Conservation (phyloP, 1,140 invertebrate genomes). For the Pogonus chalceus region DNA sequence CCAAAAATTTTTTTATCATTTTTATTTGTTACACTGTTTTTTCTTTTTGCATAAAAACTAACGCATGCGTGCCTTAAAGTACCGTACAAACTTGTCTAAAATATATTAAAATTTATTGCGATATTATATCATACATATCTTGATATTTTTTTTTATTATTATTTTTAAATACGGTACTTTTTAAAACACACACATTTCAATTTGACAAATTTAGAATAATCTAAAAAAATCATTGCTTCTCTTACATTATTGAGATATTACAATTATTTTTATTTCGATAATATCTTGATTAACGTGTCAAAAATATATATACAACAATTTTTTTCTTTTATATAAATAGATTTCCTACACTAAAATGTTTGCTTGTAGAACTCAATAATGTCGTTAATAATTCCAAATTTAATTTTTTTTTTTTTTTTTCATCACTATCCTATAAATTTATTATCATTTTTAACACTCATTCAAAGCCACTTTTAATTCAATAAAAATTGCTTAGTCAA, state of each 20-base stretch:
- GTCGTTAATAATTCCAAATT: neutral
- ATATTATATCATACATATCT: neutral
- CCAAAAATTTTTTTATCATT: neutral
- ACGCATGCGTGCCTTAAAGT: neutral
- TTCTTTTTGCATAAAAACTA: conserved; percentile 2
- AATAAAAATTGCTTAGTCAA: neutral
- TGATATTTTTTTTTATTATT: neutral
- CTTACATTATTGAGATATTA: conserved; percentile 3
- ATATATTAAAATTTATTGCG: conserved; percentile 7
- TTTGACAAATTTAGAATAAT: neutral
- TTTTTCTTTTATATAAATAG: conserved; percentile 22
- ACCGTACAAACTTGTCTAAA: neutral
- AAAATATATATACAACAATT: conserved; percentile 16
- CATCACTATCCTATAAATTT: too few species aligned
- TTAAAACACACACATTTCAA: neutral
- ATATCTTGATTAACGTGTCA: conserved; percentile 9
- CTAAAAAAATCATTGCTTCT: conserved; percentile 2
- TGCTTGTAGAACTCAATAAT: neutral
- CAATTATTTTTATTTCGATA: neutral
- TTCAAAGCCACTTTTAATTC: too few species aligned
- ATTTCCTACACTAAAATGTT: conserved; percentile 2
- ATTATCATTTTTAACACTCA: too few species aligned
- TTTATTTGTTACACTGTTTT: neutral
- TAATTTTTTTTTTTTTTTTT: neutral
- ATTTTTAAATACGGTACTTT: neutral